These are phyloP conservation scores for Silurus glanis DNA, from an alignment of 2,113 vertebrate species.

Conservation along the genomic window DNA sequence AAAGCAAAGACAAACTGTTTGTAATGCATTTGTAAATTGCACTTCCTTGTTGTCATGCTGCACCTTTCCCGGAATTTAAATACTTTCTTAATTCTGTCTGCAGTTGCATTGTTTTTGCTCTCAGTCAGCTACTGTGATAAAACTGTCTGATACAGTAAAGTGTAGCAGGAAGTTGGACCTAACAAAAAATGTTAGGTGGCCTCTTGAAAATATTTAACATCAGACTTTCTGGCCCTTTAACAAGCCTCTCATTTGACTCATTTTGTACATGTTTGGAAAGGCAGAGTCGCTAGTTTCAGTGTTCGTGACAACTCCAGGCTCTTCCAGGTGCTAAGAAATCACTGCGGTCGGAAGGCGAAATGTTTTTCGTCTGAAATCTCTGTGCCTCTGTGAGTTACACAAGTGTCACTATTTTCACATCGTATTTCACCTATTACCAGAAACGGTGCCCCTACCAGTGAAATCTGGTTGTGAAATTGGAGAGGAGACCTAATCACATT, in stretches of 20 bases:
- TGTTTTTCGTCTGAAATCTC: not conserved
- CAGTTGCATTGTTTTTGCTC: not conserved
- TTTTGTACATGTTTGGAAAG: not conserved
- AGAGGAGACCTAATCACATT: not conserved
- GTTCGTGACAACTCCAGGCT: not conserved
- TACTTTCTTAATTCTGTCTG: not conserved
- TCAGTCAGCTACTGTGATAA: not conserved
- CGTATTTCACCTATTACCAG: not conserved
- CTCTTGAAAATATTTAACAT: not conserved
- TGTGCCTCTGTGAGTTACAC: not conserved
- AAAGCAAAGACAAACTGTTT: not conserved
- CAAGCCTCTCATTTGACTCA: not conserved
- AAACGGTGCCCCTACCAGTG: not conserved
- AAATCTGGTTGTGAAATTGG: not conserved
- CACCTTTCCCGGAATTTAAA: not conserved
- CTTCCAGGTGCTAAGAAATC: not conserved
- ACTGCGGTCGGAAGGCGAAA: not conserved
- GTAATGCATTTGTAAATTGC: not conserved
- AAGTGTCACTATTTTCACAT: not conserved
- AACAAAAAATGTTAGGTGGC: not conserved
- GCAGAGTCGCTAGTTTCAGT: not conserved
- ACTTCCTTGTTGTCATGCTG: not conserved
- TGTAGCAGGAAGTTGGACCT: not conserved
- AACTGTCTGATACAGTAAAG: not conserved
- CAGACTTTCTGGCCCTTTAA: not conserved